Percentiles rank a stretch among this genome's conserved stretches.
Evolutionary conservation across 2,888 invertebrate species (phyloP).

Genomic region (Nomada goodeniana): DNA sequence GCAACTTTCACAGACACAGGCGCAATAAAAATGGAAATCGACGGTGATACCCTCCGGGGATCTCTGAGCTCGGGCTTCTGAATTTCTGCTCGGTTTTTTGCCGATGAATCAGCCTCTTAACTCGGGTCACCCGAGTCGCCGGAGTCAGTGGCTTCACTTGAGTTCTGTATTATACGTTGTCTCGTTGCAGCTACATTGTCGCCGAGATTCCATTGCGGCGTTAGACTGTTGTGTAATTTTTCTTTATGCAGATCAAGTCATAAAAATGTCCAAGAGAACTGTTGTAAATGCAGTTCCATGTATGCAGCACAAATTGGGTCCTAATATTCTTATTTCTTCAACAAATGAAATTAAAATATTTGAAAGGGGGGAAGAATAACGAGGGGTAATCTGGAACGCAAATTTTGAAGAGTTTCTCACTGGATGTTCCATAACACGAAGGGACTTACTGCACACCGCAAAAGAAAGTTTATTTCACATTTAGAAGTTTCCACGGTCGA

Average conservation of each 20-base stretch:
- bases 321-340: too few relatives aligned
- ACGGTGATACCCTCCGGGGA: slow-evolving; percentile 39
- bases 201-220: too few relatives aligned
- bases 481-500: slow-evolving; percentile 58
- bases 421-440: slow-evolving; percentile 49
- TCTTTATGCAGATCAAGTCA: too few relatives aligned
- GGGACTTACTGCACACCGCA: slow-evolving; percentile 49
- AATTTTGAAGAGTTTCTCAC: not conserved
- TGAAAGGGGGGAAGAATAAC: too few relatives aligned
- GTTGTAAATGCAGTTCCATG: too few relatives aligned
- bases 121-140: slow-evolving; percentile 48
- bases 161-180: not conserved
- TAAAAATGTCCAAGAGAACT: too few relatives aligned
- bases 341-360: too few relatives aligned
- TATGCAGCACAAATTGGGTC: too few relatives aligned
- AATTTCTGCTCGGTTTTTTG: slow-evolving; percentile 49
- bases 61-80: slow-evolving; percentile 6
- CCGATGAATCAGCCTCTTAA: slow-evolving; percentile 66
- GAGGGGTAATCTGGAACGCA: not conserved
- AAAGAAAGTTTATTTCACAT: slow-evolving; percentile 69
- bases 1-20: slow-evolving; percentile 41
- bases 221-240: not conserved
- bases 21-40: slow-evolving; percentile 72
- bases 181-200: not conserved
- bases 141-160: not conserved